A percentile compares a stretch with the other conserved stretches of the same genome.
Conservation (phyloP, 1,140 invertebrate species). For the Nephila pilipes region DNA sequence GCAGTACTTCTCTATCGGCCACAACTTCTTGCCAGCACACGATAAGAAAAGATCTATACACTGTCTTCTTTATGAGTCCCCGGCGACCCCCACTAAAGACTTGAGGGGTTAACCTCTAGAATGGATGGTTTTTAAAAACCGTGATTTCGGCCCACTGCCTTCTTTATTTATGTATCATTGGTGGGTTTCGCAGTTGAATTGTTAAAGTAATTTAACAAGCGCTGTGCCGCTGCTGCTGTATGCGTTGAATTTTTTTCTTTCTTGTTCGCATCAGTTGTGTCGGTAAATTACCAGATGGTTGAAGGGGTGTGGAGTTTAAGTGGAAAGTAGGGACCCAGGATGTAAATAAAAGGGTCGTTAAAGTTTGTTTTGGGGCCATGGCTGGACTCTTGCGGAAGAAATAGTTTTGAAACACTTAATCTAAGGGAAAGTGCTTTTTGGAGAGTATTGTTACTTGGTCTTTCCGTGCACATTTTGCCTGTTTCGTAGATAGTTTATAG, state of each 20-base stretch:
- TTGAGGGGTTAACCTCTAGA: neutral
- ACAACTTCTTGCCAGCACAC: constrained; percentile 53
- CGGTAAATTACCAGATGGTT: constrained; percentile 21
- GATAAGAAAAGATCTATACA: constrained; percentile 73
- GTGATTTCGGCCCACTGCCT: constrained; percentile 45
- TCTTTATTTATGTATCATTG: constrained; percentile 68
- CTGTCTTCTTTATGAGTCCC: constrained; percentile 70
- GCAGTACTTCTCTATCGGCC: constrained; percentile 21
- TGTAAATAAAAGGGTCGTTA: constrained; percentile 41
- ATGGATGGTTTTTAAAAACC: constrained; percentile 72
- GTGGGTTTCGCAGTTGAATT: constrained; percentile 61
- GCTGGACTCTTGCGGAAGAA: neutral
- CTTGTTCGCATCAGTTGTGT: neutral
- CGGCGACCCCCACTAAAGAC: constrained; percentile 21
- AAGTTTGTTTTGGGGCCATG: neutral
- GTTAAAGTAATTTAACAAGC: constrained; percentile 60
- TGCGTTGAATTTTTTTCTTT: neutral
- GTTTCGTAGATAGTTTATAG: too few relatives aligned
- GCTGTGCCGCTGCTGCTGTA: neutral
- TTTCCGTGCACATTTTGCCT: too few relatives aligned
- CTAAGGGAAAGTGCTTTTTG: neutral
- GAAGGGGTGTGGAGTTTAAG: constrained; percentile 28
- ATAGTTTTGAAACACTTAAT: constrained; percentile 27
- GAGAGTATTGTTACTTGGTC: too few relatives aligned
- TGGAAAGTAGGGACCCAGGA: neutral